These are phyloP conservation scores for Cerastis rubricosa DNA, from an alignment of 2,888 invertebrate genomes.

Conservation along the genomic window DNA sequence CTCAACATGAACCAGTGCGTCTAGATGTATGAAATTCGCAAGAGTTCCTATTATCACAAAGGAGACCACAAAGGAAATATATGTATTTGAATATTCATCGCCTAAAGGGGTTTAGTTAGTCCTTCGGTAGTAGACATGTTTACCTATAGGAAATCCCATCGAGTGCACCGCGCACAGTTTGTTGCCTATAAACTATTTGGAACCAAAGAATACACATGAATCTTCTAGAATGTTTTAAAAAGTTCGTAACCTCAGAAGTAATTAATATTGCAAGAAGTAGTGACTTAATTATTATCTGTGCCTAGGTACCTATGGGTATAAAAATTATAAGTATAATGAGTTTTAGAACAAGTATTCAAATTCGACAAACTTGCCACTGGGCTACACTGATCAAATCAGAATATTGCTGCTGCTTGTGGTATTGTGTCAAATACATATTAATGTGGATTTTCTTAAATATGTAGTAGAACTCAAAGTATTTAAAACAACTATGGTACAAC, in stretches of 20 bases:
- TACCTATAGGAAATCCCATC: background rate
- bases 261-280: slow-evolving; percentile 50
- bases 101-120: background rate
- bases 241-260: slow-evolving; percentile 1
- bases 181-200: background rate
- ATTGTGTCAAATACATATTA: slow-evolving; percentile 39
- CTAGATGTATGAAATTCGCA: background rate
- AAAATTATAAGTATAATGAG: background rate
- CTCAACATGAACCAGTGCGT: background rate
- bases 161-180: background rate
- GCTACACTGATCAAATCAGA: slow-evolving; percentile 30
- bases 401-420: slow-evolving; percentile 29
- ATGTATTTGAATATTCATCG: background rate
- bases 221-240: slow-evolving; percentile 34
- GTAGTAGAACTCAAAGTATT: slow-evolving; percentile 9
- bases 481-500: background rate
- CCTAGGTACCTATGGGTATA: background rate
- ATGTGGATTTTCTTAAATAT: slow-evolving; percentile 33
- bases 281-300: slow-evolving; percentile 23
- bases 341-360: slow-evolving; percentile 56
- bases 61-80: too few relatives aligned
- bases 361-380: slow-evolving; percentile 32
- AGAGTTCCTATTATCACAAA: background rate
- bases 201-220: background rate
- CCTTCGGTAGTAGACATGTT: background rate